These are phyloP conservation scores for Dicycla oo DNA, from an alignment of 2,888 invertebrate species.

Conservation along the genomic window DNA sequence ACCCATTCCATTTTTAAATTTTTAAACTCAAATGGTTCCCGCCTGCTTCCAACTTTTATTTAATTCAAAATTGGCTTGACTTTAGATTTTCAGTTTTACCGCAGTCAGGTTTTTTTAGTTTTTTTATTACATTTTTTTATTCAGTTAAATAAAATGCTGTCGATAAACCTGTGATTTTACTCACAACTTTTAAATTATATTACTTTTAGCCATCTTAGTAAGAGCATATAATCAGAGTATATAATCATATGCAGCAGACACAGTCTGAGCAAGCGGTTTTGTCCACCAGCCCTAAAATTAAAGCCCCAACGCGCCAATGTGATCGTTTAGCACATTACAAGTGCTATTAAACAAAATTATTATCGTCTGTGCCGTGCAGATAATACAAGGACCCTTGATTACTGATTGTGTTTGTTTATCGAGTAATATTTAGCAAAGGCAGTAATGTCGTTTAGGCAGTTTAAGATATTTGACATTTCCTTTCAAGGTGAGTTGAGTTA, in stretches of 20 bases:
- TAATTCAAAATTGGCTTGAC: no score
- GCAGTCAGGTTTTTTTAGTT: no score
- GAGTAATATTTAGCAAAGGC: constrained; percentile 14
- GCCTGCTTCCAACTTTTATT: no score
- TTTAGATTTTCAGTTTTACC: no score
- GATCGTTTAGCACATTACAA: constrained; percentile 52
- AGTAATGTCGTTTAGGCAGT: constrained; percentile 7
- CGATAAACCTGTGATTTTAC: not conserved
- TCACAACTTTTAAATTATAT: not conserved
- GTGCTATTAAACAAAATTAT: constrained; percentile 63
- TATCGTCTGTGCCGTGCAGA: constrained; percentile 54
- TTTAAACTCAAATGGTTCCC: no score
- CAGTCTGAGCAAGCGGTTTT: constrained; percentile 67
- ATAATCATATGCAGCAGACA: constrained; percentile 67
- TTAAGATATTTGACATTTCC: constrained; percentile 19
- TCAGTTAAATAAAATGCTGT: no score
- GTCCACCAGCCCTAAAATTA: constrained; percentile 51
- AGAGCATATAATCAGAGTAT: no score
- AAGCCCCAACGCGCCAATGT: constrained; percentile 35
- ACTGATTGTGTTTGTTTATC: constrained; percentile 53
- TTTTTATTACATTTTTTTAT: no score
- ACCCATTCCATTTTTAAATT: no score
- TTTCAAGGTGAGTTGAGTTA: not conserved
- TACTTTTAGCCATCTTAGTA: constrained; percentile 4
- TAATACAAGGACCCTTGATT: constrained; percentile 50